Percentiles rank a stretch among this genome's conserved stretches.
phyloP scores from a whole-genome alignment of 2,888 invertebrate genomes.

The Ellobium chinense region DNA sequence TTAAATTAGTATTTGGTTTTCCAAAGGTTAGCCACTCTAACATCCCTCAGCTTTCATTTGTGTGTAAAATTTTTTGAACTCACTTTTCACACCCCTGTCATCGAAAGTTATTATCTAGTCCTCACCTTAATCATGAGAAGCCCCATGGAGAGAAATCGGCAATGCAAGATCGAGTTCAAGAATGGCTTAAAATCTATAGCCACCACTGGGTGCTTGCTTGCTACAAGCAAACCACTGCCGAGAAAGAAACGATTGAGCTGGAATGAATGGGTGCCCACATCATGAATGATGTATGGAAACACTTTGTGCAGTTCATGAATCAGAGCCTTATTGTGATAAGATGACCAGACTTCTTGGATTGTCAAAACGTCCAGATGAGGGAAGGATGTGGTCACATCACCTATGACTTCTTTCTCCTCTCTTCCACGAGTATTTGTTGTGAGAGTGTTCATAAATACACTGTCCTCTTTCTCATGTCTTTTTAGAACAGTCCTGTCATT shows the following conservation, averaged over 20 bases:
- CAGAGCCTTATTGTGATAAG: constrained; percentile 64
- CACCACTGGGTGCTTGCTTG: constrained; percentile 73
- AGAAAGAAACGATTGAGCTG: constrained; percentile 64
- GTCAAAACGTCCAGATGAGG: constrained; percentile 71
- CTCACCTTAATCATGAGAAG: constrained; percentile 76
- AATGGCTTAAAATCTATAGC: constrained; percentile 73
- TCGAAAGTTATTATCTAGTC: no score
- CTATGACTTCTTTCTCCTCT: neutral
- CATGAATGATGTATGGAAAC: constrained; percentile 73
- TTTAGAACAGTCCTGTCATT: neutral
- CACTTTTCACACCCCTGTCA: no score
- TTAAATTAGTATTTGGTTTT: no score
- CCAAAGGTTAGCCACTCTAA: no score
- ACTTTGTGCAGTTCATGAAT: constrained; percentile 66
- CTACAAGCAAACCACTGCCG: constrained; percentile 77
- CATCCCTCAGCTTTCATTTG: no score
- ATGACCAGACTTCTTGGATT: constrained; percentile 77
- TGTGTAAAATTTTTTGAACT: no score
- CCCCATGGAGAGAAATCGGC: constrained; percentile 72
- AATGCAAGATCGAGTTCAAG: constrained; percentile 59
- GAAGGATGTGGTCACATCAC: constrained; percentile 40
- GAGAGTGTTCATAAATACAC: neutral
- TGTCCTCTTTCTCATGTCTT: neutral
- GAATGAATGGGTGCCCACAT: constrained; percentile 69
- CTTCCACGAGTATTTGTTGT: neutral